Evolutionary conservation across 2,113 vertebrate genomes (phyloP).

Genomic region (Mustela nigripes): DNA sequence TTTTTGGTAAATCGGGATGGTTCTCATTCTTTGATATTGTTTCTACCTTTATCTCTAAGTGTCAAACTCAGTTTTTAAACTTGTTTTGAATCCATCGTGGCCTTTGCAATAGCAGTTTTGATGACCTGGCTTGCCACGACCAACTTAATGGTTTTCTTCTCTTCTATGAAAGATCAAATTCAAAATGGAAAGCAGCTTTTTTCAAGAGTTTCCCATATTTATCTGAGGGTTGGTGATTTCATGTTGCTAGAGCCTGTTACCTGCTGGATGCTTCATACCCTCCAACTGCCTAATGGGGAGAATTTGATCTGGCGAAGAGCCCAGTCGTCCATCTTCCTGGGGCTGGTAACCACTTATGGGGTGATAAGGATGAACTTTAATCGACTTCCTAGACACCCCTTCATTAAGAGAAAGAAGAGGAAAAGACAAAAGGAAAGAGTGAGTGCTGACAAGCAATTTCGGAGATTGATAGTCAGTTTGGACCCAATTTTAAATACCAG

Average conservation of each 20-base stretch:
- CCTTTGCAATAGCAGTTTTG: not conserved
- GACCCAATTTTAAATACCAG: slow-evolving; percentile 60
- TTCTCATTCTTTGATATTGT: not conserved
- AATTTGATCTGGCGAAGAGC: slow-evolving; percentile 65
- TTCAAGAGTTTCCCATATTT: slow-evolving; percentile 42
- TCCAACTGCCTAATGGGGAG: slow-evolving; percentile 41
- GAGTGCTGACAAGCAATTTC: slow-evolving; percentile 13
- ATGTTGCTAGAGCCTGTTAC: slow-evolving; percentile 54
- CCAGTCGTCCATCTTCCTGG: slow-evolving; percentile 72
- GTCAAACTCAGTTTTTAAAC: not conserved
- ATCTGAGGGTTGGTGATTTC: slow-evolving; percentile 51
- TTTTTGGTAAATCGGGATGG: not conserved
- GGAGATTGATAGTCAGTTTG: slow-evolving; percentile 19
- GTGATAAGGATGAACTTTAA: slow-evolving; percentile 54
- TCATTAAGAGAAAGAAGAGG: not conserved
- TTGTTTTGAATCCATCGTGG: not conserved
- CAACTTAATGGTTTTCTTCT: not conserved
- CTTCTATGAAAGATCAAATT: not conserved
- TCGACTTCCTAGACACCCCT: slow-evolving; percentile 67
- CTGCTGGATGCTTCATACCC: slow-evolving; percentile 56
- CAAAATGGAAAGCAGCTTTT: slow-evolving; percentile 49
- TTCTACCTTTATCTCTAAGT: not conserved
- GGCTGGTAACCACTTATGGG: slow-evolving; percentile 54
- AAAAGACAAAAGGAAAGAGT: not conserved
- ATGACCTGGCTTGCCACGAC: not conserved